Base-by-base conservation (phyloP, 2,888 invertebrate genomes). In the Callinectes sapidus region DNA sequence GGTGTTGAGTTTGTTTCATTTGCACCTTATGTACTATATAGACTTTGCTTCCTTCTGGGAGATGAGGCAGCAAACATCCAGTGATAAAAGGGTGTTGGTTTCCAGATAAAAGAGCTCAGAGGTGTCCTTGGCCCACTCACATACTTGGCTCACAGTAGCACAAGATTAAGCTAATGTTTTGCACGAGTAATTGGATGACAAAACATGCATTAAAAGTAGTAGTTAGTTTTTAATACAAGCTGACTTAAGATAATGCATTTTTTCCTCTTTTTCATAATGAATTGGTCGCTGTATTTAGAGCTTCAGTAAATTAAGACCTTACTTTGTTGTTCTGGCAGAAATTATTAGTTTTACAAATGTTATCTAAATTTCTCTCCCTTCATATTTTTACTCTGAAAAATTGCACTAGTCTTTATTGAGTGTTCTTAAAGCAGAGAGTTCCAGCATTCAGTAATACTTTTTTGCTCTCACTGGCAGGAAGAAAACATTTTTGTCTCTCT, bases 191-290 rank as follows among this genome's bases (percentile, higher is more conserved):
- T 32, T 81, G 81, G 81, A 81, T 81, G 81, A 81, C 13, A 18
- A 81, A 35, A 81, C 81, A 71, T 81, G 81, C 81, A 81, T 35
- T 81, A 35, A 35, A 81, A 81, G 81, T 81, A 81, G 81, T 35
- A 35, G 81, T 81, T 81, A 81, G 81, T 81, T 32, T 32, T 48
- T 81, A 10, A 81, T 81, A 81, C 81, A 81, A 35, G 35, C 81
- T 81, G 35, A 81, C 71, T 81, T n/a, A 81, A 81, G 35, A 14
- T 81, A 71, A 35, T 81, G 81, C 81, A 81, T 35, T 81, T 77
- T 81, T 35, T 81, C 81, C 81, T 81, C 35, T 81, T 81, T 81
- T 35, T 35, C n/a, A 1, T 28, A 1, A 28, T 77, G 18, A 61
- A 61, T 61, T 32, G 2, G 2, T 81, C 81, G 14, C 81, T 71